These are phyloP conservation scores for Phalera bucephala DNA, from an alignment of 2,888 invertebrate genomes.

Conservation along the genomic window DNA sequence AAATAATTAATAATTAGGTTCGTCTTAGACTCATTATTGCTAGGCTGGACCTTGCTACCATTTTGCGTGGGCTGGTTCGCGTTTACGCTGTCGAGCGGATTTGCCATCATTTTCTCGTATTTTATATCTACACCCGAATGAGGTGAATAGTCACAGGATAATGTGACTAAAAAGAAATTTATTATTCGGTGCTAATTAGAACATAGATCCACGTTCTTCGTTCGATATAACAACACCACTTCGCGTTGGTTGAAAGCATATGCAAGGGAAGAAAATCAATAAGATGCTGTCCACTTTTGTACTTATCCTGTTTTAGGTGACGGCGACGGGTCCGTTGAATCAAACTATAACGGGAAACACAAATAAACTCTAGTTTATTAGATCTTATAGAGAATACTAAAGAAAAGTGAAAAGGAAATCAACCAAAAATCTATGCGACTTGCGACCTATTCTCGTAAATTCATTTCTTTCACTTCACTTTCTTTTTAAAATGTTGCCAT, in stretches of 20 bases:
- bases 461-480: conserved; percentile 81
- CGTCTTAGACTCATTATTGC: conserved; percentile 96
- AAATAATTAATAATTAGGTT: conserved; percentile 99
- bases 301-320: conserved; percentile 72
- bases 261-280: conserved; percentile 83
- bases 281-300: conserved; percentile 81
- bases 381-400: conserved; percentile 76
- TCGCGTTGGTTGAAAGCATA: conserved; percentile 82
- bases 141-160: conserved; percentile 57
- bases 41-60: conserved; percentile 86
- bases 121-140: conserved; percentile 56
- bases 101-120: conserved; percentile 79
- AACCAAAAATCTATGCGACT: conserved; percentile 83
- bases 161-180: conserved; percentile 45
- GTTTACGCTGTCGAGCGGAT: conserved; percentile 78
- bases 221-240: conserved; percentile 68
- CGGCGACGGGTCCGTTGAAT: conserved; percentile 67
- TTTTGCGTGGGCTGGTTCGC: conserved; percentile 87
- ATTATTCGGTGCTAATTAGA: conserved; percentile 54
- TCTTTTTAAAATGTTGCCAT: conserved; percentile 79
- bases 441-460: conserved; percentile 82
- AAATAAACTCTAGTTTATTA: conserved; percentile 78
- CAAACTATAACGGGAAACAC: conserved; percentile 73
- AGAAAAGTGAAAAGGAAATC: conserved; percentile 82
- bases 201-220: conserved; percentile 52